Percentiles rank a stretch among this genome's conserved stretches.
phyloP scores from a whole-genome alignment of 1,140 invertebrate species.

The Ceratina australensis region DNA sequence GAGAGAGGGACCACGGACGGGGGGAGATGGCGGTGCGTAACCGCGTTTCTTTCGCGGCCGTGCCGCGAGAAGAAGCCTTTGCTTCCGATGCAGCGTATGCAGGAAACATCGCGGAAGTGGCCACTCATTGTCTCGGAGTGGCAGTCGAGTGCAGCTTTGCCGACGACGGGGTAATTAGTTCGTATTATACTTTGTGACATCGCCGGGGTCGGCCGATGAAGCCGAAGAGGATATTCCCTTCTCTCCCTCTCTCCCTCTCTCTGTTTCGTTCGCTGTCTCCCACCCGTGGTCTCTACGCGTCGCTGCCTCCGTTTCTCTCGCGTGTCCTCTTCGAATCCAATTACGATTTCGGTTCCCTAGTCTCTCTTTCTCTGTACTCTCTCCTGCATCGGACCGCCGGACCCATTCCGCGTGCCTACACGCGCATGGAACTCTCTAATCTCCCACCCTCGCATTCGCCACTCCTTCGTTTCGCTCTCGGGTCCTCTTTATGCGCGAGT shows the following conservation, averaged over 20 bases:
- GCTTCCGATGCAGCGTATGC: slow-evolving; percentile 69
- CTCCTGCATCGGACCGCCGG: slow-evolving; percentile 24
- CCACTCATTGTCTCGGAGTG: slow-evolving; percentile 68
- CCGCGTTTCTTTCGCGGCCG: slow-evolving; percentile 45
- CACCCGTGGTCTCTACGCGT: not conserved
- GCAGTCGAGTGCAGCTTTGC: slow-evolving; percentile 70
- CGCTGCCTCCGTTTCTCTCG: slow-evolving; percentile 20
- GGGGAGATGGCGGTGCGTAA: not conserved
- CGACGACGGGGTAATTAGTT: slow-evolving; percentile 72
- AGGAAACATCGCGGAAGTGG: slow-evolving; percentile 70
- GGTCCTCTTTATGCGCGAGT: slow-evolving; percentile 11
- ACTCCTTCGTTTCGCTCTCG: not conserved
- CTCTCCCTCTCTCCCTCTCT: not conserved
- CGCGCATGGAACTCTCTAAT: slow-evolving; percentile 17
- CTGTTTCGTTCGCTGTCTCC: not conserved
- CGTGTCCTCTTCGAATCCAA: slow-evolving; percentile 57
- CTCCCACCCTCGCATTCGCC: not conserved
- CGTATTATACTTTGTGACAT: slow-evolving; percentile 72
- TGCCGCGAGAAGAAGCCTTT: slow-evolving; percentile 47
- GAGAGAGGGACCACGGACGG: not conserved
- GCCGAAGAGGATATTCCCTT: slow-evolving; percentile 42
- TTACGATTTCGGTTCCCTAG: slow-evolving; percentile 56
- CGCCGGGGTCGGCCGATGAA: slow-evolving; percentile 53
- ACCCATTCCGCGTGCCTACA: slow-evolving; percentile 32
- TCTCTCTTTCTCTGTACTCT: slow-evolving; percentile 1